A percentile compares a stretch with the other conserved stretches of the same genome.
Conservation (phyloP, 2,888 invertebrate genomes). For the Amphipoea oculea region DNA sequence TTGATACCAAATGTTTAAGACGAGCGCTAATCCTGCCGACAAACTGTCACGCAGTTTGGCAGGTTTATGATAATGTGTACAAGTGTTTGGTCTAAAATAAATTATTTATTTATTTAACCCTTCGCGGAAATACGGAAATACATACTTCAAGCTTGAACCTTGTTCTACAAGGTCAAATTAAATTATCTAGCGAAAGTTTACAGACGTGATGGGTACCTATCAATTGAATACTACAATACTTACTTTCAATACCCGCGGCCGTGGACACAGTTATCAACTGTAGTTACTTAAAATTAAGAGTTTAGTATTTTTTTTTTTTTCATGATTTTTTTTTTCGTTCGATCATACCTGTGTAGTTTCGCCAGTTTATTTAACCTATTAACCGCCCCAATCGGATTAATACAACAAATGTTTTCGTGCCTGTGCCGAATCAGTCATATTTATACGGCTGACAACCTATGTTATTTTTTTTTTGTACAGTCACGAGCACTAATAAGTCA, state of each 20-base stretch:
- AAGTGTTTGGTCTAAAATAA: no score
- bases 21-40: no score
- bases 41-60: no score
- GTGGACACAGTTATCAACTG: not conserved
- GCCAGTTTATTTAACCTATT: not conserved
- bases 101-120: no score
- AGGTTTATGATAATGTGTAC: no score
- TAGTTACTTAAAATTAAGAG: not conserved
- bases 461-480: no score
- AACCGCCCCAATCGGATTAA: not conserved
- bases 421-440: no score
- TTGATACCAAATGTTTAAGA: no score
- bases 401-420: not conserved
- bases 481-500: no score
- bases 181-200: not conserved
- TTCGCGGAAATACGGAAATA: not conserved
- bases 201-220: not conserved
- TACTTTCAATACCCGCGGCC: not conserved
- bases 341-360: no score
- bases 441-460: no score
- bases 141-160: not conserved
- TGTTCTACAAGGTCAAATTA: not conserved
- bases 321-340: not conserved
- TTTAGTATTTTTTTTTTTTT: no score
- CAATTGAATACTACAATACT: not conserved